These are phyloP conservation scores for Ptychobarbus kaznakovi DNA, from an alignment of 2,797 vertebrate species.

Conservation along the genomic window DNA sequence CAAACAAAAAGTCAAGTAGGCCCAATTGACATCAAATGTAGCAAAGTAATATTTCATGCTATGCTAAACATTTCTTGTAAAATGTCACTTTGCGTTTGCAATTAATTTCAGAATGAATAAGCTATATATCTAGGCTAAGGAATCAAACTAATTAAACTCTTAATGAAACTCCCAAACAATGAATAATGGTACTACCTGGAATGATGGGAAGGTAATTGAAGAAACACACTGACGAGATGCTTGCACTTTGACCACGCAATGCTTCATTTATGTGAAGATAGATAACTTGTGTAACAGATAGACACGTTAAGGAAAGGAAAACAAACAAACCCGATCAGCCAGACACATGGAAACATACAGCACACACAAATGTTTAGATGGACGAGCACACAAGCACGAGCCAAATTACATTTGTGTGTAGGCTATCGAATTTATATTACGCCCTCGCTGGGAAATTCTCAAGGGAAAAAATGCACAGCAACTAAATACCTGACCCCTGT, in stretches of 20 bases:
- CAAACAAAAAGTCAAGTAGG: constrained; percentile 76
- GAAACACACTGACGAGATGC: constrained; percentile 64
- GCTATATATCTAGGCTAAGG: constrained; percentile 78
- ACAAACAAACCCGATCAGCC: constrained; percentile 58
- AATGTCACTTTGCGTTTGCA: constrained; percentile 88
- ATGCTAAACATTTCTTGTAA: constrained; percentile 66
- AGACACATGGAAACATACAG: constrained; percentile 43
- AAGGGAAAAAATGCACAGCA: constrained; percentile 38
- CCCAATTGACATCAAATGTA: constrained; percentile 79
- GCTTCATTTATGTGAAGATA: constrained; percentile 63
- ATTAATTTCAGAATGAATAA: constrained; percentile 91
- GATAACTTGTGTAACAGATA: constrained; percentile 58
- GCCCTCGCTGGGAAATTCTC: constrained; percentile 28
- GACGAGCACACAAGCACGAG: neutral
- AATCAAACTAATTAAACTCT: constrained; percentile 75
- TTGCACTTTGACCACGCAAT: constrained; percentile 63
- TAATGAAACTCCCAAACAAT: constrained; percentile 73
- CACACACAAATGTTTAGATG: constrained; percentile 37
- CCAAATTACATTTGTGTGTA: constrained; percentile 11
- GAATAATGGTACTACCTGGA: constrained; percentile 74
- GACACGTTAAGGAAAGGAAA: constrained; percentile 57
- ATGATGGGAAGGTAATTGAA: constrained; percentile 74
- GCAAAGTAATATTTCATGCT: constrained; percentile 79
- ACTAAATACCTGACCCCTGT: constrained; percentile 50
- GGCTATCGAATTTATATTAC: constrained; percentile 24